phyloP scores from a whole-genome alignment of 2,113 vertebrate species.

The Haplochromis burtoni region DNA sequence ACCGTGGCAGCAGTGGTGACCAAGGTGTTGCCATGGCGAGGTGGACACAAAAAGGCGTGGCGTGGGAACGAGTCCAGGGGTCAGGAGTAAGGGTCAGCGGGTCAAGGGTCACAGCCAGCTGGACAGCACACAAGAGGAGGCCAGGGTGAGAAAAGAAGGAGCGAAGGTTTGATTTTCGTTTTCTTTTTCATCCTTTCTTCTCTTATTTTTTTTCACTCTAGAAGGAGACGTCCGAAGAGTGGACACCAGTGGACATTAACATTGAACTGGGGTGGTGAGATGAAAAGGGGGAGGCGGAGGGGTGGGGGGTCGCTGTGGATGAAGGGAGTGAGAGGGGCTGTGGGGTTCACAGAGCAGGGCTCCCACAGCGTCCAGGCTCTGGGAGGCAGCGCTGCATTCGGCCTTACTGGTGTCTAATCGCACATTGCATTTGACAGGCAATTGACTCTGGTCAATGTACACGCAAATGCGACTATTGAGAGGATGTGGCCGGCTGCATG shows the following conservation, averaged over 20 bases:
- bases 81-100: slow-evolving; percentile 73
- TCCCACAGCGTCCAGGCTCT: slow-evolving; percentile 25
- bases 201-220: slow-evolving; percentile 4
- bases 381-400: slow-evolving; percentile 29
- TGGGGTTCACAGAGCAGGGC: slow-evolving; percentile 22
- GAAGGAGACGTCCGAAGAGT: slow-evolving; percentile 47
- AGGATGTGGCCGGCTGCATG: slow-evolving; percentile 8
- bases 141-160: slow-evolving; percentile 74
- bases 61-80: slow-evolving; percentile 77
- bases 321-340: neutral
- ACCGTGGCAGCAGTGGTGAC: slow-evolving; percentile 72
- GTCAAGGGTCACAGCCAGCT: slow-evolving; percentile 76
- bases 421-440: slow-evolving; percentile 68
- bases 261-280: slow-evolving; percentile 69
- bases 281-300: neutral
- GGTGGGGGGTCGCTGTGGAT: neutral
- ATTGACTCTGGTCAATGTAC: slow-evolving; percentile 68
- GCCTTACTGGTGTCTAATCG: slow-evolving; percentile 55
- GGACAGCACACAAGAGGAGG: slow-evolving; percentile 76
- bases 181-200: slow-evolving; percentile 39
- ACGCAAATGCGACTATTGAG: slow-evolving; percentile 52
- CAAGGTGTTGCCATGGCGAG: slow-evolving; percentile 71
- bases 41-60: slow-evolving; percentile 75
- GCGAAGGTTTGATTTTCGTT: slow-evolving; percentile 47
- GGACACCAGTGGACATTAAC: slow-evolving; percentile 71